phyloP scores from a whole-genome alignment of 1,140 invertebrate species.

The Metopolophium dirhodum region DNA sequence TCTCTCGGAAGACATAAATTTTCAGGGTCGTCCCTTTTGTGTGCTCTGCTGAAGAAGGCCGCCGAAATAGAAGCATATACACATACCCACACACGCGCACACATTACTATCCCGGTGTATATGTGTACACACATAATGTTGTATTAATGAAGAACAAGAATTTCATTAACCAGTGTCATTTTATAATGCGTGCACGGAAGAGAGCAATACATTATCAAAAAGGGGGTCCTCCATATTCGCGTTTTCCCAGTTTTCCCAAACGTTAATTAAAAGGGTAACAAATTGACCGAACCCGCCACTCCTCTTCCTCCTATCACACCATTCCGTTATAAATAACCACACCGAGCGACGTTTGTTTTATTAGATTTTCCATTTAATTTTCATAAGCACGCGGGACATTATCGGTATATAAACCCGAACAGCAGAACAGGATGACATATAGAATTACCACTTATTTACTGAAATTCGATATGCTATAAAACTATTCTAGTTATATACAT shows the following conservation, averaged over 20 bases:
- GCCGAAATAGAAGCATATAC: neutral
- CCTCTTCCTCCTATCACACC: neutral
- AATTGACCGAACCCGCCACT: constrained; percentile 52
- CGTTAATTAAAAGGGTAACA: constrained; percentile 57
- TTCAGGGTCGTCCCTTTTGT: constrained; percentile 56
- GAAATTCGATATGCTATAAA: neutral
- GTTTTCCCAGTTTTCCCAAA: constrained; percentile 49
- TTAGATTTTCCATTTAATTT: constrained; percentile 48
- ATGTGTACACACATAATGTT: constrained; percentile 43
- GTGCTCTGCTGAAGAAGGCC: constrained; percentile 35
- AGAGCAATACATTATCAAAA: constrained; percentile 55
- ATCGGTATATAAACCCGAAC: constrained; percentile 14
- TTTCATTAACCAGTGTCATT: constrained; percentile 57
- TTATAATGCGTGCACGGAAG: constrained; percentile 39
- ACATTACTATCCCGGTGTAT: neutral
- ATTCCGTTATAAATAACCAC: constrained; percentile 55
- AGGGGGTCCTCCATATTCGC: constrained; percentile 54
- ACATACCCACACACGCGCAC: neutral
- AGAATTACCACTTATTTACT: neutral
- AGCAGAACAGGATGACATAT: neutral
- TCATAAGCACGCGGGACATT: constrained; percentile 9
- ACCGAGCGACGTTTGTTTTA: constrained; percentile 48
- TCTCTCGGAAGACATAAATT: constrained; percentile 57
- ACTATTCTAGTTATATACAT: neutral
- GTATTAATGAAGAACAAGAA: constrained; percentile 57